A percentile compares a stretch with the other conserved stretches of the same genome.
Conservation (phyloP, 2,113 vertebrate genomes). For the Tetrao urogallus region DNA sequence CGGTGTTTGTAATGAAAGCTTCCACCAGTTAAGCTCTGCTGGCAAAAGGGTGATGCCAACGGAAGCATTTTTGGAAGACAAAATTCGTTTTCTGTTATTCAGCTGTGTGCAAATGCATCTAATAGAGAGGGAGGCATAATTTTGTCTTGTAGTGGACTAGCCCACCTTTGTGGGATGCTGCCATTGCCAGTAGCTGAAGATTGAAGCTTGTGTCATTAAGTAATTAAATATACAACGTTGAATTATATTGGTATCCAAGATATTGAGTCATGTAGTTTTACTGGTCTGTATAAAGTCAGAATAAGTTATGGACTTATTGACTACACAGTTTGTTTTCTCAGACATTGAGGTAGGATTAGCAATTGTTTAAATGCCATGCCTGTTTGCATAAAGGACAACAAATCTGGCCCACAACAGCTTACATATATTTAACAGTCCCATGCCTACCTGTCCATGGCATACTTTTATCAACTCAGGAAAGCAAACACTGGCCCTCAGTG, state of each 20-base stretch:
- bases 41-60: background rate
- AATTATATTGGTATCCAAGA: background rate
- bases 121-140: background rate
- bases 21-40: background rate
- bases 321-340: background rate
- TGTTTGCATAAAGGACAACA: background rate
- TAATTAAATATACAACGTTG: background rate
- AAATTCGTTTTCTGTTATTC: background rate
- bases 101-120: accelerated
- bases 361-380: background rate
- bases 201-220: background rate
- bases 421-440: background rate
- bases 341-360: background rate
- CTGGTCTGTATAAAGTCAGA: background rate
- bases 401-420: background rate
- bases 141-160: background rate
- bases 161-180: background rate
- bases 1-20: background rate
- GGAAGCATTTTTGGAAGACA: background rate
- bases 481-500: background rate
- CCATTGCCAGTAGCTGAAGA: background rate
- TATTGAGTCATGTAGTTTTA: background rate
- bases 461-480: background rate
- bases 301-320: background rate
- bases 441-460: accelerated